Evolutionary conservation across 2,113 vertebrate species (phyloP), one percentile per base, ranked within the genome.

Genomic region (Gambusia affinis): DNA sequence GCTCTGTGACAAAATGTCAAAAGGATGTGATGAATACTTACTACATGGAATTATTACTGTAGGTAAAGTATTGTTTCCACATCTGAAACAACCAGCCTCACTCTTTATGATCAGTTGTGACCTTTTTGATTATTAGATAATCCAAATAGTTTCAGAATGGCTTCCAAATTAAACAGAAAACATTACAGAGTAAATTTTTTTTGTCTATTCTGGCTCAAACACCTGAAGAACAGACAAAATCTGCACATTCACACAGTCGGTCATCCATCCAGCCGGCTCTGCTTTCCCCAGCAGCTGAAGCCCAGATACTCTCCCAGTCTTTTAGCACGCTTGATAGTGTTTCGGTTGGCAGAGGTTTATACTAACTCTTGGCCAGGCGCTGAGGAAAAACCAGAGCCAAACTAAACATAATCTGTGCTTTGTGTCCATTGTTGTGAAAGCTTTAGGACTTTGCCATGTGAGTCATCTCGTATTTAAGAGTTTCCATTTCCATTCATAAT

Each of bases 401-500:
- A 78, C 72, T 69, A 82, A 89, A 87, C 72, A 88, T 76, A 78
- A 30, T 51, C 82, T 57, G 57, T 37, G 62, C 81, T 87, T 91
- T 84, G 81, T 87, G 80, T 81, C 81, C 79, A 83, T 85, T 88
- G 85, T 85, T 51, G 61, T 42, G 30, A 47, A 33, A 80, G 89
- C 75, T 76, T 72, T 29, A 68, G 79, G 82, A 88, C 78, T 80
- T 78, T 76, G 73, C 85, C 39, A 14, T 78, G 79, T 85, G 81
- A 88, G 83, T 89, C 84, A 87, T 84, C 76, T 76, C 29, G 24
- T 37, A 71, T 87, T 88, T 73, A 81, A 87, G 82, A 88, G 84
- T 88, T 88, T 88, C 82, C 81, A 85, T 85, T 89, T 88, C 86
- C 80, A 82, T 82, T 87, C 76, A 84, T 72, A 86, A 87, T 66